These are phyloP conservation scores for Marmota monax DNA, from an alignment of 2,113 vertebrate species.

Conservation along the genomic window DNA sequence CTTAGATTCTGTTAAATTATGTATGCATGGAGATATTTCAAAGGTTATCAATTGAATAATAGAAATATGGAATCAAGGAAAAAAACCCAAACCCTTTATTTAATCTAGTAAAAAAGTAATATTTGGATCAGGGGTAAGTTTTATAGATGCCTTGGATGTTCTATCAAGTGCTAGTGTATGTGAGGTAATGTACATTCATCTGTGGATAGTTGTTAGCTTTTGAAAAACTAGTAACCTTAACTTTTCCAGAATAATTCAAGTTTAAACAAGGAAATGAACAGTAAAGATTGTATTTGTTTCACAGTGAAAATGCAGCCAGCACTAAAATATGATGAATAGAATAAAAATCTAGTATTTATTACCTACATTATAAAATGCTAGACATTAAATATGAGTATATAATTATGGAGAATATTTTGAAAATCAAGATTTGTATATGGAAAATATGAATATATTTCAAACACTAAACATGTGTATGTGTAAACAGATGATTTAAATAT, in stretches of 20 bases:
- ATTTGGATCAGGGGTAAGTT: not conserved
- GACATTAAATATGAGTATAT: not conserved
- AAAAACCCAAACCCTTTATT: not conserved
- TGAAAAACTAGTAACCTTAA: not conserved
- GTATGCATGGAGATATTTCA: not conserved
- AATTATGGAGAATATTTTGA: not conserved
- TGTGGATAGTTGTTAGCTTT: not conserved
- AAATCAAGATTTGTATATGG: not conserved
- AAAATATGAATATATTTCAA: not conserved
- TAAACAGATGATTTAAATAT: not conserved
- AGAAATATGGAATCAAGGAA: not conserved
- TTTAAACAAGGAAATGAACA: slow-evolving; percentile 18
- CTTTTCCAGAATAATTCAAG: slow-evolving; percentile 22
- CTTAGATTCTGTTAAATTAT: not conserved
- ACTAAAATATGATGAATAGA: not conserved
- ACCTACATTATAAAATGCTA: not conserved
- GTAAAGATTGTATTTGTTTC: not conserved
- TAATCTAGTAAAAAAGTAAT: not conserved
- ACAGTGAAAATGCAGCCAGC: not conserved
- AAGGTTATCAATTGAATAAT: not conserved
- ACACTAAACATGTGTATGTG: not conserved
- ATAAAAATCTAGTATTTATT: not conserved
- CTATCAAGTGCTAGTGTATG: not conserved
- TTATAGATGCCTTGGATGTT: not conserved
- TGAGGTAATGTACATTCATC: not conserved